Evolutionary conservation across 1,140 invertebrate genomes (phyloP).

Genomic region (Sarcophaga bullata): DNA sequence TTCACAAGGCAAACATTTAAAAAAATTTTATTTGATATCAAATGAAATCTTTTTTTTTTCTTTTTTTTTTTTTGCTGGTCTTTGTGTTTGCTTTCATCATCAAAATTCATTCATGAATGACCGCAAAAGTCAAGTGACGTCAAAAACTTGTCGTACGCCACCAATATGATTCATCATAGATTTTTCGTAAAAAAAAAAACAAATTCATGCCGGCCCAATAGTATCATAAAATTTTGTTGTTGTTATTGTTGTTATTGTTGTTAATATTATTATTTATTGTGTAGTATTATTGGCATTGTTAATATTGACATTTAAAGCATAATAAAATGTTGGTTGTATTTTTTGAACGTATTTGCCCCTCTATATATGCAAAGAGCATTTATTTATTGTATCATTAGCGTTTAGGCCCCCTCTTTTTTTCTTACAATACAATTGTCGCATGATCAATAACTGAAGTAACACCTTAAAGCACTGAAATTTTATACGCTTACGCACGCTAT

Average conservation of each 20-base stretch:
- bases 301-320: neutral
- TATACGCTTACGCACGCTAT: too few species aligned
- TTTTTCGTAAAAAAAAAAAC: neutral
- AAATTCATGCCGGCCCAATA: neutral
- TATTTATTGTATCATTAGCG: too few species aligned
- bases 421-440: too few species aligned
- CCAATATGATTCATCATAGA: constrained; percentile 18
- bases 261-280: neutral
- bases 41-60: neutral
- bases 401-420: too few species aligned
- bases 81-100: neutral
- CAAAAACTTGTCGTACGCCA: constrained; percentile 23
- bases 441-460: too few species aligned
- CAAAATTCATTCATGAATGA: neutral
- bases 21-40: neutral
- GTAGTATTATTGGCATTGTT: neutral
- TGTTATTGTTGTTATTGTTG: too few species aligned
- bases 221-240: too few species aligned
- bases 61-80: too few species aligned
- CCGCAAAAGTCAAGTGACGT: neutral
- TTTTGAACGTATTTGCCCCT: too few species aligned
- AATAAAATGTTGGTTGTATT: neutral
- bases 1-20: neutral
- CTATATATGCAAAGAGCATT: too few species aligned
- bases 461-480: too few species aligned